Evolutionary conservation across 1,140 invertebrate genomes (phyloP).

Genomic region (Drosophila jambulina): DNA sequence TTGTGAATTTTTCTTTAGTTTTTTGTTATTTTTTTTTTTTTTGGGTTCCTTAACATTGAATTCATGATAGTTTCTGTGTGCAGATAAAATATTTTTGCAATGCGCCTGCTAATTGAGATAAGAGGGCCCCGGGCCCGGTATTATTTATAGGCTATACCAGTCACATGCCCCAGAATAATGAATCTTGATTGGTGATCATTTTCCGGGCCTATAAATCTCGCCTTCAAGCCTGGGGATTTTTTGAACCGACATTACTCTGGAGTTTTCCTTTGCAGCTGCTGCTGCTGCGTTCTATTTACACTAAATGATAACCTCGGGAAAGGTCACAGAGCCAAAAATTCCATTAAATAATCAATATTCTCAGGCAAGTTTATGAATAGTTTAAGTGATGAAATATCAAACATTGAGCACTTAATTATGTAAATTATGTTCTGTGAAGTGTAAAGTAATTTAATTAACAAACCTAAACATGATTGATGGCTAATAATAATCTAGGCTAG

Average conservation of each 20-base stretch:
- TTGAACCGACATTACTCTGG: neutral
- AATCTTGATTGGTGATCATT: constrained; percentile 50
- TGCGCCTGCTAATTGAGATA: constrained; percentile 56
- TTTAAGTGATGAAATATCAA: neutral
- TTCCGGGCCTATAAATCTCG: constrained; percentile 50
- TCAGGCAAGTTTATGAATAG: neutral
- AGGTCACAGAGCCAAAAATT: neutral
- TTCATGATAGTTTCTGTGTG: constrained; percentile 48
- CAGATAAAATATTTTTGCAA: constrained; percentile 67
- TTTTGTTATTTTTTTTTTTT: neutral
- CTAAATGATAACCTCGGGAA: constrained; percentile 3
- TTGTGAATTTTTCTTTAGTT: constrained; percentile 2
- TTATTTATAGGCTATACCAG: constrained; percentile 54
- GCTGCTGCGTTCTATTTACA: neutral
- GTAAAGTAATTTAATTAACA: neutral
- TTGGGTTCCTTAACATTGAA: constrained; percentile 43
- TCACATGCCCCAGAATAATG: constrained; percentile 44
- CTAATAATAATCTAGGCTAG: neutral
- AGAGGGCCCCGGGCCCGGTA: constrained; percentile 21
- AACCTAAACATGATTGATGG: constrained; percentile 1
- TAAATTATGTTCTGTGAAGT: neutral
- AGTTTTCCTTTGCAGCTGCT: neutral
- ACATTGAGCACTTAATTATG: neutral
- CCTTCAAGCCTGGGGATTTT: constrained; percentile 10
- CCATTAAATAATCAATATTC: neutral